Percentiles rank a stretch among this genome's conserved stretches.
Conservation (phyloP, 2,888 invertebrate genomes). For the Parapristionchus giblindavisi region DNA sequence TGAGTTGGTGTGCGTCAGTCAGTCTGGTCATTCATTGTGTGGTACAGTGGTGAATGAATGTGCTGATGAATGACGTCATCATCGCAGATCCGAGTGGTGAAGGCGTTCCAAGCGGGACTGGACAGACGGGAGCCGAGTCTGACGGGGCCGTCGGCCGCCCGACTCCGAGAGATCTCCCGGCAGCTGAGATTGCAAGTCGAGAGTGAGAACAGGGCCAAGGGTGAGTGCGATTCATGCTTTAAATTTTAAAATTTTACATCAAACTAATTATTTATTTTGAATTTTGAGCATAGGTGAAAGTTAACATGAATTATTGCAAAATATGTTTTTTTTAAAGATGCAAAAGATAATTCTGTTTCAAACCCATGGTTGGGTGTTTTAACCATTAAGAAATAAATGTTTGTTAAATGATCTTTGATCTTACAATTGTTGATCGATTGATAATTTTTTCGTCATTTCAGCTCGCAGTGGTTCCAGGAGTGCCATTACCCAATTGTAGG, state of each 20-base stretch:
- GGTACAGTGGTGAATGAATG: neutral
- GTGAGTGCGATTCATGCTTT: neutral
- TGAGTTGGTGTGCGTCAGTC: too few species aligned
- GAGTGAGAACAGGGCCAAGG: conserved; percentile 52
- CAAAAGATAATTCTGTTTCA: too few species aligned
- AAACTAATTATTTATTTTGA: too few species aligned
- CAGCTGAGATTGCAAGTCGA: conserved; percentile 72
- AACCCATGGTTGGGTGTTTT: too few species aligned
- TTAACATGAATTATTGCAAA: too few species aligned
- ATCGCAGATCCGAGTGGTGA: conserved; percentile 98
- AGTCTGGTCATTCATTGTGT: neutral
- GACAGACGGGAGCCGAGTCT: conserved; percentile 79
- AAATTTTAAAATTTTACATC: neutral
- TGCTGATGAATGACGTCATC: neutral
- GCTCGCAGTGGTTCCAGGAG: conserved; percentile 11
- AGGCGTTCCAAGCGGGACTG: conserved; percentile 99
- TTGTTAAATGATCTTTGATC: neutral
- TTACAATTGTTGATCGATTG: neutral
- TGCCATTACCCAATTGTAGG: conserved; percentile 33
- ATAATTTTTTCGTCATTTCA: conserved; percentile 9
- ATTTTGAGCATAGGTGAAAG: too few species aligned
- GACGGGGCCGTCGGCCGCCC: conserved; percentile 67
- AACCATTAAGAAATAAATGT: neutral
- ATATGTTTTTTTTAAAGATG: too few species aligned
- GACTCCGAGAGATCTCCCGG: conserved; percentile 72